Base-by-base conservation (phyloP, 2,888 invertebrate genomes). In the Caenorhabditis becei region DNA sequence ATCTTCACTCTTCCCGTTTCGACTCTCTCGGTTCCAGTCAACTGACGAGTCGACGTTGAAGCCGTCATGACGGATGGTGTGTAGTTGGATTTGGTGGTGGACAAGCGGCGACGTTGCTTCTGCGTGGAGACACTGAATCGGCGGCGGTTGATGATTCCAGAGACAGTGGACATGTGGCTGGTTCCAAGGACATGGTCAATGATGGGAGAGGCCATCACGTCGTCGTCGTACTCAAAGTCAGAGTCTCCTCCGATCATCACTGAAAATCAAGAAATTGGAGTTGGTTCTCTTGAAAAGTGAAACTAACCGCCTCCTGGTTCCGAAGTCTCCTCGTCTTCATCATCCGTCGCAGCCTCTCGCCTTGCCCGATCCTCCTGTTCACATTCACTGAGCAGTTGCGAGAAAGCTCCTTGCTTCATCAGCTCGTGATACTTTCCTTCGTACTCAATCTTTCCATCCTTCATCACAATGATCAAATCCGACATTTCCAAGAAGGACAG, bases 401-500 rank as follows among this genome's bases (percentile, higher is more conserved):
- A 83, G 32, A 90, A 82, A 4, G 88, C 89, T 24, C 89, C 90
- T 49, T 84, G 85, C 63, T 84, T 77, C 83, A 83, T 88, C 81
- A 90, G 59, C 49, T 91, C 90, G 7, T 80, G 78, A 61, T 89
- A 91, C 44, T 82, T 87, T 41, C 90, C 90, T 47, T 88, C 86
- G 35, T 83, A 83, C 18, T 85, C 84, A 56, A 90, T 86, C 58
- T 82, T 80, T 16, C 90, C 90, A 24, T 90, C 94, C 89, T 95
- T 95, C 90, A 99, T 92, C 8, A 98, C 97, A 83, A 97, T 92
- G 85, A 99, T 96, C 88, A 95, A 93, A 92, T 98, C 96, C 0
- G 96, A 95, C 91, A 95, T 94, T 0, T 96, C 95, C 88, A 99
- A 93, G 92, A 96, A 97, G 16, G 96, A 96, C 65, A 98, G 95